A percentile compares a stretch with the other conserved stretches of the same genome.
Conservation (phyloP, 1,140 invertebrate genomes). For the Musca vetustissima region DNA sequence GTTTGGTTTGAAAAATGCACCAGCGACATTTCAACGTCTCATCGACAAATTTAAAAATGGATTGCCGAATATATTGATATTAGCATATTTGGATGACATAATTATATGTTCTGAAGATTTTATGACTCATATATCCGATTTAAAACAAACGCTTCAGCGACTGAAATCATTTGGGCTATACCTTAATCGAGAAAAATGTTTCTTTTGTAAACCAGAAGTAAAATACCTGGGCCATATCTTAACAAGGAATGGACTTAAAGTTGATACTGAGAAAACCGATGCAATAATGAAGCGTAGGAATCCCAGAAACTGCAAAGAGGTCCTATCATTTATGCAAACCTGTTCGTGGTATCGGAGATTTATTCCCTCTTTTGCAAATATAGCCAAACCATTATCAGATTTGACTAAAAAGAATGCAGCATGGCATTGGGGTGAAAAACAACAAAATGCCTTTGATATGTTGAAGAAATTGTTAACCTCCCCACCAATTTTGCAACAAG, state of each 20-base stretch:
- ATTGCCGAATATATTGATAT: not conserved
- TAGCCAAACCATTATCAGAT: conserved; percentile 47
- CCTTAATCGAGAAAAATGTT: not conserved
- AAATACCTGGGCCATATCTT: conserved; percentile 21
- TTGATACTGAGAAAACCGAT: conserved; percentile 13
- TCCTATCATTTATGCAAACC: conserved; percentile 41
- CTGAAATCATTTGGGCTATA: not conserved
- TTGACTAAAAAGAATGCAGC: conserved; percentile 43
- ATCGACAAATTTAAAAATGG: not conserved
- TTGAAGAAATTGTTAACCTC: conserved; percentile 32
- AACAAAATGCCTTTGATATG: conserved; percentile 35
- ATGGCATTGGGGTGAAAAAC: conserved; percentile 37
- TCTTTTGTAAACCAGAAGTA: conserved; percentile 6
- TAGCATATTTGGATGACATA: not conserved
- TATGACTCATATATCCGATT: not conserved
- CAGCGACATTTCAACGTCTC: too few species aligned
- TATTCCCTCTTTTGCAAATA: conserved; percentile 44
- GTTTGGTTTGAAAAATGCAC: not conserved
- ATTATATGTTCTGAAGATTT: not conserved
- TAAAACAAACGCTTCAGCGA: not conserved
- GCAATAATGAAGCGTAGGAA: not conserved
- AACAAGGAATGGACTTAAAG: conserved; percentile 3
- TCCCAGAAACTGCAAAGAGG: conserved; percentile 31
- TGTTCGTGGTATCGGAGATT: conserved; percentile 54
- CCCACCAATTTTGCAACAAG: conserved; percentile 34